Conservation (phyloP, 2,888 invertebrate species). For the Apotomis betuletana region DNA sequence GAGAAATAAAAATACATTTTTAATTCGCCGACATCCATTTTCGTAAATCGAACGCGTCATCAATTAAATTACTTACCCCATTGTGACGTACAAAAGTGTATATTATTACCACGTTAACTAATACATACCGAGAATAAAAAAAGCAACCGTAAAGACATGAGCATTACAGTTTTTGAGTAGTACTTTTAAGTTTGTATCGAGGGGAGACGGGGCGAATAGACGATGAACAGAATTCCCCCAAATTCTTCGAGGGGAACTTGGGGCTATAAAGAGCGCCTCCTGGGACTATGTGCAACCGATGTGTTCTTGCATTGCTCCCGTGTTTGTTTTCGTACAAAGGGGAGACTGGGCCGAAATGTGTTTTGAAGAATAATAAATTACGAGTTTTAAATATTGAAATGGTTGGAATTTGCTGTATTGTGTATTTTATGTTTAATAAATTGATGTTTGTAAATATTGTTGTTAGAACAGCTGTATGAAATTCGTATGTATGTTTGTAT, state of each 20-base stretch:
- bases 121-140: background rate
- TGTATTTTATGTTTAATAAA: conserved; percentile 3
- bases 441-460: conserved; percentile 1
- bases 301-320: conserved; percentile 62
- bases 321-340: conserved; percentile 57
- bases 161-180: background rate
- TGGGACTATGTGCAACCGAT: conserved; percentile 67
- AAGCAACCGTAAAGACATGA: background rate
- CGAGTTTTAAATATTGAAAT: conserved; percentile 14
- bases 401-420: conserved; percentile 15
- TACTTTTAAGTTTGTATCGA: conserved; percentile 2
- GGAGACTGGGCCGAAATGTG: conserved; percentile 22
- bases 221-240: conserved; percentile 60
- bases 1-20: conserved; percentile 45
- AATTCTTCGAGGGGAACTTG: conserved; percentile 60
- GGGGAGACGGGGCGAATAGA: conserved; percentile 51
- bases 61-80: conserved; percentile 80
- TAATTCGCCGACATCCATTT: conserved; percentile 70
- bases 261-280: conserved; percentile 55
- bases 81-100: conserved; percentile 62
- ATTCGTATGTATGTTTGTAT: background rate
- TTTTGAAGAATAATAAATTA: conserved; percentile 31
- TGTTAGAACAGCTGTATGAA: conserved; percentile 8
- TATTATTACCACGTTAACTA: conserved; percentile 3
- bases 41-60: conserved; percentile 79